phyloP scores from a whole-genome alignment of 1,140 invertebrate species.

The Augochlora pura region DNA sequence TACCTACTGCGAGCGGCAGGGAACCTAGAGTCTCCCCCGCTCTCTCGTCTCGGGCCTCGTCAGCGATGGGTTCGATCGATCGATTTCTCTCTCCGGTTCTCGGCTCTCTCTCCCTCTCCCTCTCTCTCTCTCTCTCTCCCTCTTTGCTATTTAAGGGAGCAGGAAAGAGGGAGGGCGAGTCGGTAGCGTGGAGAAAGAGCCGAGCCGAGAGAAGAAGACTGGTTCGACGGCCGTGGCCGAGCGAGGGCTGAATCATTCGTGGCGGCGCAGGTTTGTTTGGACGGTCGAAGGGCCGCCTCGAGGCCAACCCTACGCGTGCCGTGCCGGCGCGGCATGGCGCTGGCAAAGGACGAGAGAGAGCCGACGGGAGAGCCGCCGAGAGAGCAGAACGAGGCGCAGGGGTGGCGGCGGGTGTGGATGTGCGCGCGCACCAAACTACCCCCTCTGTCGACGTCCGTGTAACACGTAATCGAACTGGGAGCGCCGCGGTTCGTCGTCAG shows the following conservation, averaged over 20 bases:
- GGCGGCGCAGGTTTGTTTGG: neutral
- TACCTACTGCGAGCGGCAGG: neutral
- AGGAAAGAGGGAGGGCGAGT: no score
- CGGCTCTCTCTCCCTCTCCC: no score
- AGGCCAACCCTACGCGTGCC: neutral
- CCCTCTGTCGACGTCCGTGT: constrained; percentile 52
- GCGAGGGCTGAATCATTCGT: neutral
- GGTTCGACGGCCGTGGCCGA: no score
- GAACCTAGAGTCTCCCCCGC: constrained; percentile 24
- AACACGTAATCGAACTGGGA: constrained; percentile 80
- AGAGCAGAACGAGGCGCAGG: constrained; percentile 7
- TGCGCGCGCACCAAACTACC: constrained; percentile 73
- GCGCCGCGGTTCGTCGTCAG: constrained; percentile 75
- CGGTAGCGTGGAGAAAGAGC: no score
- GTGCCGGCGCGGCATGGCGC: neutral
- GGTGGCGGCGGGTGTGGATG: constrained; percentile 57
- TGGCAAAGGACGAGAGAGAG: neutral
- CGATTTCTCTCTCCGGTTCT: neutral
- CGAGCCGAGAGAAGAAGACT: no score
- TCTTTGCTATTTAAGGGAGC: no score
- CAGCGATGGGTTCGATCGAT: constrained; percentile 28
- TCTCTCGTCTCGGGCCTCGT: constrained; percentile 1
- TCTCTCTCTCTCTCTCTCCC: no score
- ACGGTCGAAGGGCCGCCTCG: neutral
- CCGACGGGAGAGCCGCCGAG: neutral